phyloP scores from a whole-genome alignment of 2,888 invertebrate genomes.

The Fragum sueziense region DNA sequence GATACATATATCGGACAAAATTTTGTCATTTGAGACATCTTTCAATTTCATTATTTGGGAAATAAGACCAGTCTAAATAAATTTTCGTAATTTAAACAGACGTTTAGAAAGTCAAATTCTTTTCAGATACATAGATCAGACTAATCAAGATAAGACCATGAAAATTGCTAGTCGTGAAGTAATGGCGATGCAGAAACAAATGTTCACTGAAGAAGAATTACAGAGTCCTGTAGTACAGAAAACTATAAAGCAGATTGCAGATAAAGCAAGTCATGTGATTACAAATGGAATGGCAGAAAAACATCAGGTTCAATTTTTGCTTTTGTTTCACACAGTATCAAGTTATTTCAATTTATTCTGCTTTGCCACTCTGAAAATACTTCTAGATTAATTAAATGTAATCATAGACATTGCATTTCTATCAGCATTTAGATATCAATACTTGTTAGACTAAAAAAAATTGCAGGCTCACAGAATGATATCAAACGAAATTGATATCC shows the following conservation, averaged over 20 bases:
- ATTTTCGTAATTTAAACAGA: too few relatives aligned
- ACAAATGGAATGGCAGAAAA: slow-evolving; percentile 37
- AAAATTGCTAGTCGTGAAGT: slow-evolving; percentile 55
- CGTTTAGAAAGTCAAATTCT: too few relatives aligned
- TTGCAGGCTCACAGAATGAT: too few relatives aligned
- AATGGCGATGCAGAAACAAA: slow-evolving; percentile 43
- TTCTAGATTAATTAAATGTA: too few relatives aligned
- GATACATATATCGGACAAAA: too few relatives aligned
- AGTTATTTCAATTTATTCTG: neutral
- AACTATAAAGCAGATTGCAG: slow-evolving; percentile 51
- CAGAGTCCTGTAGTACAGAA: slow-evolving; percentile 43
- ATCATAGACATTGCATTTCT: too few relatives aligned
- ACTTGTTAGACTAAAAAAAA: too few relatives aligned
- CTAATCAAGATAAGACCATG: slow-evolving; percentile 49
- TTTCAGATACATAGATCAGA: slow-evolving; percentile 45
- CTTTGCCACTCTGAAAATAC: neutral
- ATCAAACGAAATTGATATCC: too few relatives aligned
- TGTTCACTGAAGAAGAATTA: slow-evolving; percentile 46
- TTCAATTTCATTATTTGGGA: too few relatives aligned
- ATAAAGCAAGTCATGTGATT: slow-evolving; percentile 61
- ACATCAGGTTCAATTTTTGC: slow-evolving; percentile 12
- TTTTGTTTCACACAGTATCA: neutral
- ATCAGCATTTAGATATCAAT: too few relatives aligned
- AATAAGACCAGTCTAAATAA: too few relatives aligned
- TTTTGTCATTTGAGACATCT: too few relatives aligned